These are phyloP conservation scores for Lagorchestes hirsutus DNA, from an alignment of 2,797 vertebrate genomes.

Conservation along the genomic window DNA sequence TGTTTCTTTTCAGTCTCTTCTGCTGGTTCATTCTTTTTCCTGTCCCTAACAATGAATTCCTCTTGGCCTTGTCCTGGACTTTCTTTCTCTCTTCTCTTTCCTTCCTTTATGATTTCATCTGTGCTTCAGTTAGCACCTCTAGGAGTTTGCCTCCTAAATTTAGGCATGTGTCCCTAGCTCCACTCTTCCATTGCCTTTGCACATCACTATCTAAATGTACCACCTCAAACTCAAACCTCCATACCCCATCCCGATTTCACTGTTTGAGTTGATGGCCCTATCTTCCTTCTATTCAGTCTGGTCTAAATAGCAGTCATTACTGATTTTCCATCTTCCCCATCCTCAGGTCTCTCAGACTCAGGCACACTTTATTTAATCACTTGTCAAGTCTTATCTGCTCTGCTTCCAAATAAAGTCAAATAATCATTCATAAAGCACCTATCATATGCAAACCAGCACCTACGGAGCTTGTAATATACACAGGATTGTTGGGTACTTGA, in stretches of 20 bases:
- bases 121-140: background rate
- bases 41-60: background rate
- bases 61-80: background rate
- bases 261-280: background rate
- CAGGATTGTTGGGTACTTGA: background rate
- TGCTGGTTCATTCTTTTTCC: conserved; percentile 27
- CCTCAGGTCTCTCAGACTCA: background rate
- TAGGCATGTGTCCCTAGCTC: background rate
- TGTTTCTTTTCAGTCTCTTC: conserved; percentile 20
- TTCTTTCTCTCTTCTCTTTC: background rate
- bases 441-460: background rate
- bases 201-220: background rate
- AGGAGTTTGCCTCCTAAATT: background rate
- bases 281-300: background rate
- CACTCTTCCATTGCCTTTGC: background rate
- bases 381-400: background rate
- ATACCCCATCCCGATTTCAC: background rate
- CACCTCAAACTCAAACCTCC: background rate
- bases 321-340: background rate
- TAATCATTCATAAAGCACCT: background rate
- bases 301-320: background rate
- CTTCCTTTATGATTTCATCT: background rate
- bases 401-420: background rate
- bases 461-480: background rate
- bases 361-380: background rate